Percentiles rank a stretch among this genome's conserved stretches.
Evolutionary conservation across 2,888 invertebrate genomes (phyloP).

Genomic region (Mesopsocus fuscifrons): DNA sequence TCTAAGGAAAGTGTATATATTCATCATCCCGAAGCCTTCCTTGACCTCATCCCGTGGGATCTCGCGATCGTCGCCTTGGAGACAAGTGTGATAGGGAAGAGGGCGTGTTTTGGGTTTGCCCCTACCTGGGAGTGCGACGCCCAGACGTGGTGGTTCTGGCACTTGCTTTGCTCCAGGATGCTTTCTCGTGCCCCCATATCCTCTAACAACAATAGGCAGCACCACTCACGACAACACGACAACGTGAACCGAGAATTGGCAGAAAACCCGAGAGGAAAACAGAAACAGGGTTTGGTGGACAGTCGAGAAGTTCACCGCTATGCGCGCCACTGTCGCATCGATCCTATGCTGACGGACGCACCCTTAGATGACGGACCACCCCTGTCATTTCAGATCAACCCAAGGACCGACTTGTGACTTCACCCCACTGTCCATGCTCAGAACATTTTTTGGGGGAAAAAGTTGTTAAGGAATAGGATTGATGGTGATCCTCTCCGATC

Average conservation of each 20-base stretch:
- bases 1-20: no score
- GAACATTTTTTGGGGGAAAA: neutral
- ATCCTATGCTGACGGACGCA: neutral
- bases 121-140: slow-evolving; percentile 6
- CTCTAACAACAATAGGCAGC: slow-evolving; percentile 4
- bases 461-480: neutral
- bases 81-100: no score
- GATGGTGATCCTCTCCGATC: neutral
- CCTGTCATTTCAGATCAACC: neutral
- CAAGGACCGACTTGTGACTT: neutral
- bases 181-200: slow-evolving; percentile 7
- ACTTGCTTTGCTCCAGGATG: slow-evolving; percentile 7
- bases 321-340: slow-evolving; percentile 3
- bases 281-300: neutral
- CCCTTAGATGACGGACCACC: neutral
- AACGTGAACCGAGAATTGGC: slow-evolving; percentile 2
- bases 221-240: slow-evolving; percentile 7
- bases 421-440: neutral
- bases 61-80: neutral
- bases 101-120: neutral
- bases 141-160: slow-evolving; percentile 5
- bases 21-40: no score
- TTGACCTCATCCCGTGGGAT: no score
- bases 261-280: neutral
- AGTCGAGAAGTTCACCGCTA: slow-evolving; percentile 7